Conservation (phyloP, 2,797 vertebrate genomes). For the Zenarchopterus dispar region DNA sequence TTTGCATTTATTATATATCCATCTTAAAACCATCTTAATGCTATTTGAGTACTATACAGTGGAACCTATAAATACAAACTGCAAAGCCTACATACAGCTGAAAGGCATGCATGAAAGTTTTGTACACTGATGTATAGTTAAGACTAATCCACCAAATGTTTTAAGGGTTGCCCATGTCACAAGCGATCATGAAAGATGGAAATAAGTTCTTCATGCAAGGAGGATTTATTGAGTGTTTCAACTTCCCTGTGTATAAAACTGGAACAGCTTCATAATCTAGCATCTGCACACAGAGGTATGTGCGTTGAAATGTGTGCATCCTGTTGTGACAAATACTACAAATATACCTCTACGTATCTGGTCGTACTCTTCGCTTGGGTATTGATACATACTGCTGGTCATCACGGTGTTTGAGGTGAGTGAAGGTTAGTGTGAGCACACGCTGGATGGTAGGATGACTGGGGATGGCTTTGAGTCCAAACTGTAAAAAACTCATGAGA, state of each 20-base stretch:
- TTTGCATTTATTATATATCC: constrained; percentile 59
- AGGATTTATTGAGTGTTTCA: constrained; percentile 27
- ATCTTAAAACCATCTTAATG: constrained; percentile 70
- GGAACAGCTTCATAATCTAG: constrained; percentile 40
- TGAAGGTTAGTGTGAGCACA: constrained; percentile 41
- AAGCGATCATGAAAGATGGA: constrained; percentile 58
- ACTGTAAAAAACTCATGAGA: constrained; percentile 60
- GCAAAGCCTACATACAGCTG: constrained; percentile 83
- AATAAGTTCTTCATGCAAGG: constrained; percentile 70
- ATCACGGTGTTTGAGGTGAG: constrained; percentile 50
- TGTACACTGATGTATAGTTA: constrained; percentile 80
- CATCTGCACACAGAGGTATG: constrained; percentile 51
- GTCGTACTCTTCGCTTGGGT: constrained; percentile 42
- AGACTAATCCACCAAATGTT: constrained; percentile 65
- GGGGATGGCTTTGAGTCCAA: constrained; percentile 45
- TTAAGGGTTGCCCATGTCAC: constrained; percentile 50
- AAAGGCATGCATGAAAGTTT: constrained; percentile 79
- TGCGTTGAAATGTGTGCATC: constrained; percentile 29
- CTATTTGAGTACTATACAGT: constrained; percentile 79
- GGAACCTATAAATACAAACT: constrained; percentile 83
- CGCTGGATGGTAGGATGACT: constrained; percentile 37
- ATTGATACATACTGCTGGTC: constrained; percentile 66
- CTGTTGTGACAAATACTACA: constrained; percentile 6
- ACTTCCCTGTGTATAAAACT: constrained; percentile 58
- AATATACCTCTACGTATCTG: constrained; percentile 38